A percentile compares a stretch with the other conserved stretches of the same genome.
phyloP scores from a whole-genome alignment of 2,113 vertebrate genomes.

The Myrmecophaga tridactyla region DNA sequence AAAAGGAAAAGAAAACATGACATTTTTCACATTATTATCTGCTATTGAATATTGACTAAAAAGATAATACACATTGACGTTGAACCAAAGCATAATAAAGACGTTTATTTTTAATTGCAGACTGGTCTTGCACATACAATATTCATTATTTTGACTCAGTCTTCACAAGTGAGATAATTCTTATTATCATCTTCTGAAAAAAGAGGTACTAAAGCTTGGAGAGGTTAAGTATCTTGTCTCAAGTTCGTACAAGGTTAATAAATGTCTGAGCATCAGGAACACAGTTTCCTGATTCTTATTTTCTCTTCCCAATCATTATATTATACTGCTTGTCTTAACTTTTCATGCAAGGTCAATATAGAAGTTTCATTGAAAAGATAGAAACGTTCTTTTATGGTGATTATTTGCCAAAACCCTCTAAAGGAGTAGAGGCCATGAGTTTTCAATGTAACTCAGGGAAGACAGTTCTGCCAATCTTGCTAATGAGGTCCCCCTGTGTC shows the following conservation, averaged over 20 bases:
- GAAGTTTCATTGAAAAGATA: background rate
- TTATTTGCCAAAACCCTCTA: background rate
- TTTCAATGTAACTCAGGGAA: background rate
- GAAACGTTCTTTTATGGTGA: background rate
- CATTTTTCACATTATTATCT: background rate
- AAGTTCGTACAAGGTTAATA: rapidly evolving
- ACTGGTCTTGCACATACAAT: background rate
- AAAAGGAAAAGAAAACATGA: background rate
- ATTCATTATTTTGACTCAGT: background rate
- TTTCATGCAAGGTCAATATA: rapidly evolving
- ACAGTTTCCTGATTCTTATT: rapidly evolving
- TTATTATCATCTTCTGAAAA: background rate
- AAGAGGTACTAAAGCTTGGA: background rate
- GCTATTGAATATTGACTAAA: background rate
- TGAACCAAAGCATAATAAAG: background rate
- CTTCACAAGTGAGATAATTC: background rate
- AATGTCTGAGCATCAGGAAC: rapidly evolving
- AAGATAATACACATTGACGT: background rate
- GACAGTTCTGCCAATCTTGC: background rate
- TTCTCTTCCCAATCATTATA: rapidly evolving
- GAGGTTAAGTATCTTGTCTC: background rate
- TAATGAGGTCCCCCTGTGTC: rapidly evolving
- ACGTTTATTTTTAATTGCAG: background rate
- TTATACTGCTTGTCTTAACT: background rate
- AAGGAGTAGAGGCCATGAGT: background rate